Percentiles rank a stretch among this genome's conserved stretches.
These are phyloP conservation scores for Rotaria magnacalcarata DNA, from an alignment of 2,888 invertebrate genomes.

Conservation along the genomic window DNA sequence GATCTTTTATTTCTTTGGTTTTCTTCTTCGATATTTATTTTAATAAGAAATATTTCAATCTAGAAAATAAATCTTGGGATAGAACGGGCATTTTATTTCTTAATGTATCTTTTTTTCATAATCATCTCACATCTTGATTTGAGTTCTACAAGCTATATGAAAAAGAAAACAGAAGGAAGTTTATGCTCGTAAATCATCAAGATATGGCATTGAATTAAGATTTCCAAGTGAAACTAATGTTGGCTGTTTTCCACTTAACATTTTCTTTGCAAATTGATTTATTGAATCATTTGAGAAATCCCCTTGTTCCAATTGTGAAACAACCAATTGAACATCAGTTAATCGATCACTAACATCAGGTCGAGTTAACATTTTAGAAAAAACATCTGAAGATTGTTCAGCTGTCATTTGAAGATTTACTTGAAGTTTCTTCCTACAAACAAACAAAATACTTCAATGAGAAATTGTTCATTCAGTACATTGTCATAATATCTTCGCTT, in stretches of 20 bases:
- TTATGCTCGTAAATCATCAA: constrained; percentile 24
- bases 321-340: not conserved
- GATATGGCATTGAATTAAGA: not conserved
- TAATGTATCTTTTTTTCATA: not conserved
- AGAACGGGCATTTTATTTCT: constrained; percentile 12
- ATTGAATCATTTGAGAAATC: not conserved
- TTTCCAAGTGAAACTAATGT: constrained; percentile 6
- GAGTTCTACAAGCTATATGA: constrained; percentile 7
- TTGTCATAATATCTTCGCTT: no score
- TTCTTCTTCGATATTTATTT: not conserved
- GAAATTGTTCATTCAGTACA: no score
- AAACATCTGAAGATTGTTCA: not conserved
- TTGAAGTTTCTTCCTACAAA: not conserved
- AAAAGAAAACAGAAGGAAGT: not conserved
- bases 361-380: not conserved
- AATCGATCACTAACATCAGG: not conserved
- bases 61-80: constrained; percentile 24
- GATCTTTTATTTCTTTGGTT: not conserved
- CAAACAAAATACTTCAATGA: not conserved
- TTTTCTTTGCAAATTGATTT: constrained; percentile 24
- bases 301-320: not conserved
- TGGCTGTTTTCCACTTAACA: not conserved
- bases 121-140: constrained; percentile 10
- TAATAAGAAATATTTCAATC: constrained; percentile 28
- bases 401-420: not conserved